These are phyloP conservation scores for Amphipoea oculea DNA, from an alignment of 2,888 invertebrate species.

Conservation along the genomic window DNA sequence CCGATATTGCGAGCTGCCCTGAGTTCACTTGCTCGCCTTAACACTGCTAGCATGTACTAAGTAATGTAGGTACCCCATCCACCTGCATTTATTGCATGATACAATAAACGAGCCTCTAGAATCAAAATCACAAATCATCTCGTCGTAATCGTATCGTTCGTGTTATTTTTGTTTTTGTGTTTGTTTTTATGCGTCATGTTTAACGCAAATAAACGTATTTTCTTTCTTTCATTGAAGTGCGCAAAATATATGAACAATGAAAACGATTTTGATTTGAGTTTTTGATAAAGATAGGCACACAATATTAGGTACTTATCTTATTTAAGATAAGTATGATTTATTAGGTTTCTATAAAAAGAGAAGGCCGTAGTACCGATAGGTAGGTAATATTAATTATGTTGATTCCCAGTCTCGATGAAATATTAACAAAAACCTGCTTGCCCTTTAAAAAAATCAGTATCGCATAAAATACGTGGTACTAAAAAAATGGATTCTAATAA, in stretches of 20 bases:
- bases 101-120: not conserved
- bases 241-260: not conserved
- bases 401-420: not conserved
- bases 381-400: not conserved
- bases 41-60: not conserved
- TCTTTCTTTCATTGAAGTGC: too few relatives aligned
- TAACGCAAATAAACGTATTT: too few relatives aligned
- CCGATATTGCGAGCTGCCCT: constrained; percentile 32
- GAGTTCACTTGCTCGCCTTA: constrained; percentile 16
- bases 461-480: not conserved
- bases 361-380: not conserved
- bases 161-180: too few relatives aligned
- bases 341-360: not conserved
- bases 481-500: not conserved
- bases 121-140: not conserved
- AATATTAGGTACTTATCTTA: too few relatives aligned
- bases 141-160: too few relatives aligned
- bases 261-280: not conserved
- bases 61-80: not conserved
- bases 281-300: not conserved
- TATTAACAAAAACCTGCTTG: not conserved
- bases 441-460: not conserved
- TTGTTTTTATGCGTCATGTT: too few relatives aligned
- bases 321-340: too few relatives aligned
- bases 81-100: not conserved